Percentiles rank a stretch among this genome's conserved stretches.
These are phyloP conservation scores for Anguilla anguilla DNA, from an alignment of 2,797 vertebrate species.

Conservation along the genomic window DNA sequence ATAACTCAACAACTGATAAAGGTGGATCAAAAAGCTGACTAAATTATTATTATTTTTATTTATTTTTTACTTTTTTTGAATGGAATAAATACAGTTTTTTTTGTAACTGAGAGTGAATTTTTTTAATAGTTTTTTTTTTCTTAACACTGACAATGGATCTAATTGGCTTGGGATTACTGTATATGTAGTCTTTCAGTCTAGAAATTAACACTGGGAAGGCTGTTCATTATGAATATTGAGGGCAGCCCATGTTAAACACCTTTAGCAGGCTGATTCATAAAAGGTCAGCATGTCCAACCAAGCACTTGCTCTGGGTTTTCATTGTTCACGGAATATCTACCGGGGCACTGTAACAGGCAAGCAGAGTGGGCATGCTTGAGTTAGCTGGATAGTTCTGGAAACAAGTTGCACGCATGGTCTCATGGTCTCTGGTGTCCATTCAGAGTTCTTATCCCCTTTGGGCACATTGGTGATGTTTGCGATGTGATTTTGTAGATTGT, in stretches of 20 bases:
- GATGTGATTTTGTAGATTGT: not conserved
- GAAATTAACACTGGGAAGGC: not conserved
- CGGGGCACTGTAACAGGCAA: not conserved
- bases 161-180: not conserved
- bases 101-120: too few relatives aligned
- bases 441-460: not conserved
- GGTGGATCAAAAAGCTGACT: too few relatives aligned
- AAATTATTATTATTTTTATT: too few relatives aligned
- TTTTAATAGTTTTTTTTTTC: too few relatives aligned
- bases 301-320: not conserved
- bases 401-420: not conserved
- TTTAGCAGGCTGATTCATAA: not conserved
- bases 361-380: not conserved
- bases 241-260: not conserved
- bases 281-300: not conserved
- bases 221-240: not conserved
- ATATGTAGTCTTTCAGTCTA: not conserved
- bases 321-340: not conserved
- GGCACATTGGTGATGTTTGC: conserved; percentile 24
- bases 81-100: too few relatives aligned
- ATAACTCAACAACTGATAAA: too few relatives aligned
- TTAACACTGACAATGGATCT: not conserved
- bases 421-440: not conserved
- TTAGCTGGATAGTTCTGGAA: not conserved
- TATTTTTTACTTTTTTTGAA: too few relatives aligned